Conservation (phyloP, 1,140 invertebrate genomes). For the Rhopalosiphum padi region DNA sequence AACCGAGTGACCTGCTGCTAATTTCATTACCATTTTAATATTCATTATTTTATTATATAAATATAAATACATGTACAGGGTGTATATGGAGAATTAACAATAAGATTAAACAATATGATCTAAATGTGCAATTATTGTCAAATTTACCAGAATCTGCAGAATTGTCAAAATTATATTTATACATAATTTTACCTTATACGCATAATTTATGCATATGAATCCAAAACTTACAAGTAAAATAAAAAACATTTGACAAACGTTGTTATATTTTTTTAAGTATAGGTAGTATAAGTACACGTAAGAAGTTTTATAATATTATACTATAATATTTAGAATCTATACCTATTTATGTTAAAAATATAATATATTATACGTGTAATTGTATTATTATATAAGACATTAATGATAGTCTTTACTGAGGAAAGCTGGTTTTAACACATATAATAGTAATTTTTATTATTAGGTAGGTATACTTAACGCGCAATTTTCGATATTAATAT, state of each 20-base stretch:
- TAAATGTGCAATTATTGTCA: neutral
- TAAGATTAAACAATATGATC: neutral
- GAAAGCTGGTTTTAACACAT: too few relatives aligned
- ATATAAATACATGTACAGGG: neutral
- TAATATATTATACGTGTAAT: too few relatives aligned
- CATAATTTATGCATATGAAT: neutral
- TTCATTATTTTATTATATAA: neutral
- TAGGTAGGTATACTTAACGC: too few relatives aligned
- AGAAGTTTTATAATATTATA: too few relatives aligned
- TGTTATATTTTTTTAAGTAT: too few relatives aligned
- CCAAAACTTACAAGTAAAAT: neutral
- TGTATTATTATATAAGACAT: too few relatives aligned
- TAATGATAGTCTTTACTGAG: too few relatives aligned
- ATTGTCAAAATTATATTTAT: neutral
- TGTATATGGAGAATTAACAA: neutral
- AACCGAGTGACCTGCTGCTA: slow-evolving; percentile 47
- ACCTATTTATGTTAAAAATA: too few relatives aligned
- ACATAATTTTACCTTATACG: neutral
- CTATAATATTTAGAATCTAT: too few relatives aligned
- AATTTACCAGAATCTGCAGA: neutral
- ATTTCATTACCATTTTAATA: slow-evolving; percentile 33
- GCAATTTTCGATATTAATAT: too few relatives aligned
- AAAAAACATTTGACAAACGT: neutral
- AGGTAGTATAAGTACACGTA: too few relatives aligned
- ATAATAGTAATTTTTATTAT: too few relatives aligned